Evolutionary conservation across 1,140 invertebrate genomes (phyloP), one percentile per base, ranked within the genome.

Genomic region (Aethina tumida): DNA sequence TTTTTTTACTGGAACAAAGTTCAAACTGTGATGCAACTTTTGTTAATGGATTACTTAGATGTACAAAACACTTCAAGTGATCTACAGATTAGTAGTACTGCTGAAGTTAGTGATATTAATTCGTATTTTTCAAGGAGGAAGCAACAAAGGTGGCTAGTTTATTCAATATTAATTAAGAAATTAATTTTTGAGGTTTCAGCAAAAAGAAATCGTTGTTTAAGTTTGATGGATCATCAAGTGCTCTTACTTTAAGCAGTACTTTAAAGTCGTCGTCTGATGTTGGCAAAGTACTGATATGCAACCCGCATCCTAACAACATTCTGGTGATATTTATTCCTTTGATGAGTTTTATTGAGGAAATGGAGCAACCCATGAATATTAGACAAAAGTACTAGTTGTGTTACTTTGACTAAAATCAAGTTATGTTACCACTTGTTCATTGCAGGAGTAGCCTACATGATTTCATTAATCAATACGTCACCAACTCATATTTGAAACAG

Each of bases 1-100:
- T 73, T 77, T 9, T 82, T 91, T 62, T 85, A 91, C 47, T 94
- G 90, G 89, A 78, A 75, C 19, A 83, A 85, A 54, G 80, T 92
- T 14, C 90, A 95, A 62, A 75, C 77, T 53, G 84, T 91, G 46
- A 83, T 91, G 24, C 84, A 84, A 64, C 65, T 77, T 12, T 62
- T 90, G 17, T 61, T 90, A 10, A 81, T 79, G 21, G 84, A 90
- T 52, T 91, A 91, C 65, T 63, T 92, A 38, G 83, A 90, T 59
- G 80, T 90, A 40, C 75, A 80, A 59, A 84, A 79, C 59, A 63
- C 73, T 26, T 66, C 71, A 18, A 64, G 68, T 15, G 73, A 77
- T 37, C 68, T 69, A 21, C 64, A 73, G 33, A 69, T 72, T 29
- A 70, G 73, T 53, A 58, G 71, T 5, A 67, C 66, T 31, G 68